A percentile compares a stretch with the other conserved stretches of the same genome.
phyloP scores from a whole-genome alignment of 2,888 invertebrate species.

The Cheilosia vulpina region DNA sequence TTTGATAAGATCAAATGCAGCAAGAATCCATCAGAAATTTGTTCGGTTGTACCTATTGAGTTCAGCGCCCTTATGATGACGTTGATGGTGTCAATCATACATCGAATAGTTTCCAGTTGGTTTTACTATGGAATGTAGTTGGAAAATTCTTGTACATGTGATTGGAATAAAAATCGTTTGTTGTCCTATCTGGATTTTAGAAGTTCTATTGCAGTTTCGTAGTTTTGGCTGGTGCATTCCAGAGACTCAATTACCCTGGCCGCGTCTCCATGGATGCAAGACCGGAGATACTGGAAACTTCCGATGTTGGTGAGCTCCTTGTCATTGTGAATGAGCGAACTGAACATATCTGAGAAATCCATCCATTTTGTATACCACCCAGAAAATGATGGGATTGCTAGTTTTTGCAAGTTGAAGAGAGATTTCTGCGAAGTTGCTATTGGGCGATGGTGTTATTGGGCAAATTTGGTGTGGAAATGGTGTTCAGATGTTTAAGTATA shows the following conservation, averaged over 20 bases:
- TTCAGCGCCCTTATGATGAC: slow-evolving; percentile 2
- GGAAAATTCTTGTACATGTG: slow-evolving; percentile 30
- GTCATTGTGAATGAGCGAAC: slow-evolving; percentile 13
- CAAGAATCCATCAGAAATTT: slow-evolving; percentile 14
- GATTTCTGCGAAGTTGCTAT: not conserved
- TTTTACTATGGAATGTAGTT: not conserved
- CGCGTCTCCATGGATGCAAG: slow-evolving; percentile 37
- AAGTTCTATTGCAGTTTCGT: slow-evolving; percentile 55
- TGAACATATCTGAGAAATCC: slow-evolving; percentile 62
- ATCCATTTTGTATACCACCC: slow-evolving; percentile 56
- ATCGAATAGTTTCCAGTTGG: slow-evolving; percentile 15
- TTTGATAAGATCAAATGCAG: slow-evolving; percentile 5
- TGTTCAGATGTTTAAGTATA: slow-evolving; percentile 1
- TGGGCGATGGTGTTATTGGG: not conserved
- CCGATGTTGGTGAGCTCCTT: slow-evolving; percentile 39
- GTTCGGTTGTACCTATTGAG: slow-evolving; percentile 1
- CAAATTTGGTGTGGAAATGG: not conserved
- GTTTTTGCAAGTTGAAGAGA: slow-evolving; percentile 36
- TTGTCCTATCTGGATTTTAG: slow-evolving; percentile 32
- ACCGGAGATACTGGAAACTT: slow-evolving; percentile 58
- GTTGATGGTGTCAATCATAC: slow-evolving; percentile 38
- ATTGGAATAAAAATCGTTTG: slow-evolving; percentile 24
- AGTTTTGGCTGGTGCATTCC: slow-evolving; percentile 58
- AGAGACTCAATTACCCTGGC: slow-evolving; percentile 50
- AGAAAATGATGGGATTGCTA: slow-evolving; percentile 52